Percentiles rank a stretch among this genome's conserved stretches.
These are phyloP conservation scores for Phallusia fumigata DNA, from an alignment of 23 tunicate genomes.

Conservation along the genomic window DNA sequence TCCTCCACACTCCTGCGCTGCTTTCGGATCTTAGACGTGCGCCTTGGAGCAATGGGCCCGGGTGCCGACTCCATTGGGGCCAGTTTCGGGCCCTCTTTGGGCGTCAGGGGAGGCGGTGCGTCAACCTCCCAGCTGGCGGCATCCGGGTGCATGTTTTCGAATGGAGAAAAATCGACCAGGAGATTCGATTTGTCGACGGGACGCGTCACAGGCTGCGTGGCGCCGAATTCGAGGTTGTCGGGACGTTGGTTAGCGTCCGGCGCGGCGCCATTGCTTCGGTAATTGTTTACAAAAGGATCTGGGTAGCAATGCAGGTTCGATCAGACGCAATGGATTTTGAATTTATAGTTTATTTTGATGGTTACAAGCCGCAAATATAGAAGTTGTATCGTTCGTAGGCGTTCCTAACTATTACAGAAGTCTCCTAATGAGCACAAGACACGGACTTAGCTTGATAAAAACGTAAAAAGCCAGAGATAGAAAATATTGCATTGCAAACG, in stretches of 20 bases:
- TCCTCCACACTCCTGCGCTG: neutral
- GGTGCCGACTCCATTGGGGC: neutral
- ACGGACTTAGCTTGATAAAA: too few relatives aligned
- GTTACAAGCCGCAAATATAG: too few relatives aligned
- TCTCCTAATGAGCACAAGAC: too few relatives aligned
- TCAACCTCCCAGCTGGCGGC: neutral
- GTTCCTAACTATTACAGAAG: too few relatives aligned
- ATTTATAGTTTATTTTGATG: too few relatives aligned
- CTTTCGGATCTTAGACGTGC: neutral
- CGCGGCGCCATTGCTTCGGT: neutral
- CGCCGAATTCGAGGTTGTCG: neutral
- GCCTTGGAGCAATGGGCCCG: neutral
- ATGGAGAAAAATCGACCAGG: neutral
- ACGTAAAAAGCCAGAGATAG: too few relatives aligned
- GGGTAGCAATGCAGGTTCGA: neutral
- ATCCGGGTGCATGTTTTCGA: neutral
- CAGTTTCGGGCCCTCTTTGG: neutral
- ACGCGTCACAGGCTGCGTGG: neutral
- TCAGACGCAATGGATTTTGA: too few relatives aligned
- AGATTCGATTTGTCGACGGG: neutral
- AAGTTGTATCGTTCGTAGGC: too few relatives aligned
- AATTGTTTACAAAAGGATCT: constrained; percentile 9
- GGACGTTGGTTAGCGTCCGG: neutral
- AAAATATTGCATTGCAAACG: too few relatives aligned
- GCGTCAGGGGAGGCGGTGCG: neutral